phyloP scores from a whole-genome alignment of 2,113 vertebrate species.

The Coptodon rendalli region DNA sequence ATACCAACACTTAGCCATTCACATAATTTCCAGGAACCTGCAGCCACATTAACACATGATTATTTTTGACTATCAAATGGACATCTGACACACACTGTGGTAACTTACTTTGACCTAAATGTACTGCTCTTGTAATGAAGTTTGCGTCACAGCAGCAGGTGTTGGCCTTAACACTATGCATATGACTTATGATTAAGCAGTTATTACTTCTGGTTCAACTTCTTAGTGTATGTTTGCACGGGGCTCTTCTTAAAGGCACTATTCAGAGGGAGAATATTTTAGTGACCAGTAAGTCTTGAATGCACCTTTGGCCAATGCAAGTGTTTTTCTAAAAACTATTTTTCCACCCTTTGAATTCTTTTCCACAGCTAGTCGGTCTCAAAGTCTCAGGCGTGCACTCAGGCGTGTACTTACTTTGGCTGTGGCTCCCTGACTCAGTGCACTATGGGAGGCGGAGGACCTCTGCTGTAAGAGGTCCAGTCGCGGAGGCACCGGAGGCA shows the following conservation, averaged over 20 bases:
- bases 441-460: conserved; percentile 64
- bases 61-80: neutral
- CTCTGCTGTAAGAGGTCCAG: conserved; percentile 89
- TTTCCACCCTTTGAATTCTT: neutral
- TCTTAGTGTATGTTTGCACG: neutral
- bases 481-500: conserved; percentile 90
- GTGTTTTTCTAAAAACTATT: neutral
- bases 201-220: neutral
- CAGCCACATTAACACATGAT: neutral
- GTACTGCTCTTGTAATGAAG: neutral
- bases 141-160: fast-evolving
- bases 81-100: neutral
- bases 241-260: neutral
- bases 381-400: too few species aligned
- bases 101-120: neutral
- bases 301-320: neutral
- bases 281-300: fast-evolving
- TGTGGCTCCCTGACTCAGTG: conserved; percentile 76
- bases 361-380: neutral
- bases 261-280: neutral
- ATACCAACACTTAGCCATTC: neutral
- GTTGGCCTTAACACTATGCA: neutral
- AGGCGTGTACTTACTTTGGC: conserved; percentile 75
- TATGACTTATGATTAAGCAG: neutral
- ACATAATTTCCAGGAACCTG: neutral